These are phyloP conservation scores for Zaprionus obscuricornis DNA, from an alignment of 2,888 invertebrate species.

Conservation along the genomic window DNA sequence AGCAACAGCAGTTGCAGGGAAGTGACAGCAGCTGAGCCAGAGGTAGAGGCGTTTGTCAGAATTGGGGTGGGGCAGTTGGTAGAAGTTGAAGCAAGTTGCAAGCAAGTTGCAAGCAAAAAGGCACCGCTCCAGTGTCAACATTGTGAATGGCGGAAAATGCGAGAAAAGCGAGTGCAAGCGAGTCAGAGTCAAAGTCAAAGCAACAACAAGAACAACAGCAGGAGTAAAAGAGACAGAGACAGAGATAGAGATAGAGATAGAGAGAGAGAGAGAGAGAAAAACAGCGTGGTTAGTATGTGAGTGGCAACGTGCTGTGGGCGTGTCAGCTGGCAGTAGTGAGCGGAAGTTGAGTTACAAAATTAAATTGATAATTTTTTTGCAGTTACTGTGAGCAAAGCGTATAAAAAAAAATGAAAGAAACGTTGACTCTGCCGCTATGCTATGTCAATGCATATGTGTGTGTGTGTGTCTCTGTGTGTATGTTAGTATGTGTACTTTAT, in stretches of 20 bases:
- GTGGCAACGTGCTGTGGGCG: slow-evolving; percentile 34
- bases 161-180: slow-evolving; percentile 47
- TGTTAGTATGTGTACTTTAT: slow-evolving; percentile 19
- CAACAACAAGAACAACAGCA: slow-evolving; percentile 23
- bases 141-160: slow-evolving; percentile 71
- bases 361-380: slow-evolving; percentile 74
- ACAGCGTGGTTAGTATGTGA: not conserved
- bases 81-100: slow-evolving; percentile 26
- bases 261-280: not conserved
- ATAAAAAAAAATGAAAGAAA: slow-evolving; percentile 27
- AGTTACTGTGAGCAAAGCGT: slow-evolving; percentile 32
- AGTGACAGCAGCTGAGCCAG: too few relatives aligned
- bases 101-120: too few relatives aligned
- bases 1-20: slow-evolving; percentile 31
- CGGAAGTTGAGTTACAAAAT: slow-evolving; percentile 79
- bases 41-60: not conserved
- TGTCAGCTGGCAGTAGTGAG: slow-evolving; percentile 53
- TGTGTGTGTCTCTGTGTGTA: slow-evolving; percentile 1
- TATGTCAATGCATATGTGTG: not conserved
- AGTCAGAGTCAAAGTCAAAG: slow-evolving; percentile 26
- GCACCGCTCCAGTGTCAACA: slow-evolving; percentile 69
- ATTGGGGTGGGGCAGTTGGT: not conserved
- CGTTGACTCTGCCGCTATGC: slow-evolving; percentile 47
- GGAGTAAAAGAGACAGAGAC: not conserved
- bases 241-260: not conserved